A percentile compares a stretch with the other conserved stretches of the same genome.
Evolutionary conservation across 2,888 invertebrate genomes (phyloP).

Genomic region (Macaria notata): DNA sequence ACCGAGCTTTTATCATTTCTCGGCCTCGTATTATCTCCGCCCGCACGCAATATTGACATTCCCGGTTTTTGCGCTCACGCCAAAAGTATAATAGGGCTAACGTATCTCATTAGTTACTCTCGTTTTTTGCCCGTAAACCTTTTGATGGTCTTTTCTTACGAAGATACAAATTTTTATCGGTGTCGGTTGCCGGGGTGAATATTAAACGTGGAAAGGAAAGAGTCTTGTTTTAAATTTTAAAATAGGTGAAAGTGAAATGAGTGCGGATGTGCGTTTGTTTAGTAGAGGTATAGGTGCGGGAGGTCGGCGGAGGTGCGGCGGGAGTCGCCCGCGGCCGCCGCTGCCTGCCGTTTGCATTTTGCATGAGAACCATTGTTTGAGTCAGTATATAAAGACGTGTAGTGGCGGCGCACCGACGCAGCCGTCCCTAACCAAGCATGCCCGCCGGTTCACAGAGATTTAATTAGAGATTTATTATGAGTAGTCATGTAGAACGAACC

Average conservation of each 20-base stretch:
- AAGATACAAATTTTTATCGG: conserved; percentile 52
- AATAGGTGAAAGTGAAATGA: conserved; percentile 49
- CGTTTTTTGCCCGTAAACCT: conserved; percentile 50
- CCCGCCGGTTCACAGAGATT: conserved; percentile 30
- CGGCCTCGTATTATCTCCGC: conserved; percentile 43
- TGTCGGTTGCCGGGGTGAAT: conserved; percentile 17
- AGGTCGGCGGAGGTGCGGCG: conserved; percentile 48
- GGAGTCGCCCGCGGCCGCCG: conserved; percentile 42
- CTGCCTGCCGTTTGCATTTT: conserved; percentile 61
- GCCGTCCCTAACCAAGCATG: conserved; percentile 5
- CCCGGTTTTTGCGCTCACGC: conserved; percentile 45
- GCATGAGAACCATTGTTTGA: conserved; percentile 65
- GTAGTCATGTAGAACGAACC: conserved; percentile 20
- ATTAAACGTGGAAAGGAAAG: conserved; percentile 19
- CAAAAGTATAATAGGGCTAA: conserved; percentile 48
- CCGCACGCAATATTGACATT: conserved; percentile 62
- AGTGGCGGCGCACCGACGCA: conserved; percentile 19
- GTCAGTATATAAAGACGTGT: conserved; percentile 32
- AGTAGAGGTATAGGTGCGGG: conserved; percentile 38
- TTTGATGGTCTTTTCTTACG: conserved; percentile 41
- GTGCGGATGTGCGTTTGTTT: conserved; percentile 46
- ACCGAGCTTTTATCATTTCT: conserved; percentile 43
- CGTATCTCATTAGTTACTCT: conserved; percentile 48
- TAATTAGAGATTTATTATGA: conserved; percentile 32
- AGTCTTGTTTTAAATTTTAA: conserved; percentile 45